Conservation (phyloP, 2,888 invertebrate species). For the Campoletis raptor region DNA sequence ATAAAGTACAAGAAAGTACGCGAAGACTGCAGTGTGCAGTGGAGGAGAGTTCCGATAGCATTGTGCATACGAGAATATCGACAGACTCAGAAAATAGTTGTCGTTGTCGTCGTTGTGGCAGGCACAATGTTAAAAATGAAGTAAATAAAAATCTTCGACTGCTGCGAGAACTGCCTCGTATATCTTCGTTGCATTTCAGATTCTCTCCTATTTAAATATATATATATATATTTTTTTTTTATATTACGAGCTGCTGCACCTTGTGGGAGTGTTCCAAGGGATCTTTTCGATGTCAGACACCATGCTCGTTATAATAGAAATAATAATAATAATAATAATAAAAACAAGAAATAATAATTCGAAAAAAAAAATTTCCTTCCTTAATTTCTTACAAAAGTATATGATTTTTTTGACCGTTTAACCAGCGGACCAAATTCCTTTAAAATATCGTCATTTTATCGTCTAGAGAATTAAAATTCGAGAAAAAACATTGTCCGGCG, state of each 20-base stretch:
- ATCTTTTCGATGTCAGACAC: slow-evolving; percentile 29
- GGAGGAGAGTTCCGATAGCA: slow-evolving; percentile 43
- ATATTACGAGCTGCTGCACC: slow-evolving; percentile 45
- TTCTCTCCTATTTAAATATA: not conserved
- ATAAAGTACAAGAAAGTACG: slow-evolving; percentile 43
- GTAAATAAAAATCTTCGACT: slow-evolving; percentile 11
- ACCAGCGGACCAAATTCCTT: slow-evolving; percentile 22
- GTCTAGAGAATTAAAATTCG: slow-evolving; percentile 24
- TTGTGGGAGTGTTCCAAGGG: slow-evolving; percentile 49
- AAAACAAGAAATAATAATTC: slow-evolving; percentile 40
- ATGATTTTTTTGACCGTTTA: not conserved
- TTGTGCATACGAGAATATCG: slow-evolving; percentile 53
- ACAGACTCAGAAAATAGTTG: slow-evolving; percentile 45
- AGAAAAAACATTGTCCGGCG: slow-evolving; percentile 15
- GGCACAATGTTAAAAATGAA: slow-evolving; percentile 4
- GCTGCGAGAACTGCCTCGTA: slow-evolving; percentile 53
- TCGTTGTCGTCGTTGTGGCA: slow-evolving; percentile 31
- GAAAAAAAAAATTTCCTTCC: not conserved
- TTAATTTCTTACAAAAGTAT: not conserved
- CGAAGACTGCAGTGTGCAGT: slow-evolving; percentile 3
- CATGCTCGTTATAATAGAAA: slow-evolving; percentile 43
- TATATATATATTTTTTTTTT: slow-evolving; percentile 1
- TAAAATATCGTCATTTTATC: slow-evolving; percentile 45
- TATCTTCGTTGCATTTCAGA: slow-evolving; percentile 61
- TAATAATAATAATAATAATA: slow-evolving; percentile 9